These are phyloP conservation scores for Catocala fraxini DNA, from an alignment of 2,888 invertebrate species.

Conservation along the genomic window DNA sequence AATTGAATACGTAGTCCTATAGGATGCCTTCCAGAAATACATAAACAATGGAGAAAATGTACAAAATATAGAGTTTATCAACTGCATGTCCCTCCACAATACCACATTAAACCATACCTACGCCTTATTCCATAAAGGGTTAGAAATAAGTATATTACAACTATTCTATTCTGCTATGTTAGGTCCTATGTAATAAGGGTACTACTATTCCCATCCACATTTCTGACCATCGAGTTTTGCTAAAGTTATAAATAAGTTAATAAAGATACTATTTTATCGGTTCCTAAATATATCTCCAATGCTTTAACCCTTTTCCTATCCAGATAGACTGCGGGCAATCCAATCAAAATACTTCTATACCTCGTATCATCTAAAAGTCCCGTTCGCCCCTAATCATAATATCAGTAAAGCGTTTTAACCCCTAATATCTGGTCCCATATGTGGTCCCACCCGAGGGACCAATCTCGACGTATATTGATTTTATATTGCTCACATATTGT, in stretches of 20 bases:
- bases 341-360: conserved; percentile 19
- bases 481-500: conserved; percentile 65
- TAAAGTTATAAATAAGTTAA: conserved; percentile 1
- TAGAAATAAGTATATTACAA: too few relatives aligned
- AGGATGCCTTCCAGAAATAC: too few relatives aligned
- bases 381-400: conserved; percentile 49
- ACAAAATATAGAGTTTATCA: too few relatives aligned
- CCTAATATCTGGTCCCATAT: conserved; percentile 56
- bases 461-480: conserved; percentile 66
- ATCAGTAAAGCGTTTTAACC: conserved; percentile 58
- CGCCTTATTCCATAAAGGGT: too few relatives aligned
- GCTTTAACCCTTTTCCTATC: conserved; percentile 11
- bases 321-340: conserved; percentile 12
- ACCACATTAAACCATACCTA: too few relatives aligned
- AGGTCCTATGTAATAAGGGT: neutral
- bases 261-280: conserved; percentile 12
- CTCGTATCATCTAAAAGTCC: conserved; percentile 32
- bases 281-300: conserved; percentile 4
- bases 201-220: neutral
- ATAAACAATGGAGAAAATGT: too few relatives aligned
- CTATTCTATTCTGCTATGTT: neutral
- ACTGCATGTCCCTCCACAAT: too few relatives aligned
- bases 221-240: neutral
- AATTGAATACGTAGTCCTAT: too few relatives aligned
- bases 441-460: conserved; percentile 56